phyloP scores from a whole-genome alignment of 2,797 vertebrate genomes.

The Myoxocephalus aenaeus region DNA sequence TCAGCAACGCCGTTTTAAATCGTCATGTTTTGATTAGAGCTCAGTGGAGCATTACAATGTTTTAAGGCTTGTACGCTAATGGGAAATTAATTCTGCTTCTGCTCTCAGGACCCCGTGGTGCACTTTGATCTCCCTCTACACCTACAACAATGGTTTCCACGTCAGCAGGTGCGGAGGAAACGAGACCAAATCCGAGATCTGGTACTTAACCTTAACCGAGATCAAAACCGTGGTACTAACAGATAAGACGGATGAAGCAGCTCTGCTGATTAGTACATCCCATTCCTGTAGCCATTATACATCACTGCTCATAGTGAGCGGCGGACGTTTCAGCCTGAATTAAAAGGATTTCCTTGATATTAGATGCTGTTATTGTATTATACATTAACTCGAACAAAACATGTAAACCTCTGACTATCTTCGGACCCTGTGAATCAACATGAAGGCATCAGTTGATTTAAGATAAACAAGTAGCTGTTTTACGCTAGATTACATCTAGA shows the following conservation, averaged over 20 bases:
- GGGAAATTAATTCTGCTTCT: conserved; percentile 13
- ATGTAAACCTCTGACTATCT: conserved; percentile 10
- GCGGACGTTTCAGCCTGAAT: conserved; percentile 53
- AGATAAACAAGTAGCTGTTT: neutral
- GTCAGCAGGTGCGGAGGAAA: conserved; percentile 91
- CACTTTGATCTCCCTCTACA: conserved; percentile 92
- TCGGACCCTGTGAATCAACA: conserved; percentile 25
- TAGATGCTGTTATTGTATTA: conserved; percentile 27
- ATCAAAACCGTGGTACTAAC: conserved; percentile 82
- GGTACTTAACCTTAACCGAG: conserved; percentile 90
- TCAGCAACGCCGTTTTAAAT: neutral
- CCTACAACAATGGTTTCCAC: conserved; percentile 93
- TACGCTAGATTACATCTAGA: neutral
- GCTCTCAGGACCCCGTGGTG: conserved; percentile 91
- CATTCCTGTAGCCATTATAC: conserved; percentile 47
- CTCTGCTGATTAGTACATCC: conserved; percentile 10
- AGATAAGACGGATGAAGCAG: conserved; percentile 27
- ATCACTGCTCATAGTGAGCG: conserved; percentile 78
- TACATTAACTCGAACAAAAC: conserved; percentile 15
- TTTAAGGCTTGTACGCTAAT: neutral
- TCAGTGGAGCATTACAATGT: neutral
- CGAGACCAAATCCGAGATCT: conserved; percentile 94
- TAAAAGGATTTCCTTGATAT: conserved; percentile 41
- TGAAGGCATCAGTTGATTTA: conserved; percentile 20
- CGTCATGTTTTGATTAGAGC: neutral